Percentiles rank a stretch among this genome's conserved stretches.
Conservation (phyloP, 2,888 invertebrate genomes). For the Campoplex capitator region DNA sequence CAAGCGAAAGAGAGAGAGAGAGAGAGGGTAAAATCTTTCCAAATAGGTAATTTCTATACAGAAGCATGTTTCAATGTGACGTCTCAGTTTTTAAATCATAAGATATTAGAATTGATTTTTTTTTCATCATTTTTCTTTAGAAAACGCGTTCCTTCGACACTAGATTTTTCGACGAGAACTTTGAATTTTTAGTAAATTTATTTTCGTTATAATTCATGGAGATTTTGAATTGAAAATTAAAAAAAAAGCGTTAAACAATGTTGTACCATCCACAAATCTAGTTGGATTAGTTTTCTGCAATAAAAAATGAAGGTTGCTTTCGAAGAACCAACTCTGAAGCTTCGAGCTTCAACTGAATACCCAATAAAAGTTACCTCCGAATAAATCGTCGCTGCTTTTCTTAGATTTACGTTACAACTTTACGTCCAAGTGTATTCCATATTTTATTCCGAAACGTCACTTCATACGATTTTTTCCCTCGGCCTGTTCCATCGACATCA, state of each 20-base stretch:
- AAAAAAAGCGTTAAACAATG: background rate
- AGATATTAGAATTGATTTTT: too few relatives aligned
- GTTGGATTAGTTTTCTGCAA: background rate
- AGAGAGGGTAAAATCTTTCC: background rate
- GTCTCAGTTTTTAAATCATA: too few relatives aligned
- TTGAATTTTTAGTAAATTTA: background rate
- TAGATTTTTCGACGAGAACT: too few relatives aligned
- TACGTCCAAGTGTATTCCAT: background rate
- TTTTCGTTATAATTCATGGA: background rate
- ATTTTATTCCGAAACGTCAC: constrained; percentile 37
- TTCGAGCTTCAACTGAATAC: background rate
- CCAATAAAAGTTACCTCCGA: background rate
- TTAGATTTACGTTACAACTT: background rate
- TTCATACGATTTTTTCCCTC: constrained; percentile 43
- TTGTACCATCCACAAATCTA: background rate
- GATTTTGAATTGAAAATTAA: background rate
- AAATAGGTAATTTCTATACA: too few relatives aligned
- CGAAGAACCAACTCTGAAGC: background rate
- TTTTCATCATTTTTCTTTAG: too few relatives aligned
- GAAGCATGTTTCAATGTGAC: too few relatives aligned
- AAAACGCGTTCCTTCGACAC: too few relatives aligned
- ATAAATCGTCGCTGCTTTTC: background rate
- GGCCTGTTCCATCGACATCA: constrained; percentile 42
- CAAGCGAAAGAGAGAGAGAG: too few relatives aligned
- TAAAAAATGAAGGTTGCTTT: background rate